phyloP scores from a whole-genome alignment of 2,113 vertebrate genomes.

The Plecotus auritus region DNA sequence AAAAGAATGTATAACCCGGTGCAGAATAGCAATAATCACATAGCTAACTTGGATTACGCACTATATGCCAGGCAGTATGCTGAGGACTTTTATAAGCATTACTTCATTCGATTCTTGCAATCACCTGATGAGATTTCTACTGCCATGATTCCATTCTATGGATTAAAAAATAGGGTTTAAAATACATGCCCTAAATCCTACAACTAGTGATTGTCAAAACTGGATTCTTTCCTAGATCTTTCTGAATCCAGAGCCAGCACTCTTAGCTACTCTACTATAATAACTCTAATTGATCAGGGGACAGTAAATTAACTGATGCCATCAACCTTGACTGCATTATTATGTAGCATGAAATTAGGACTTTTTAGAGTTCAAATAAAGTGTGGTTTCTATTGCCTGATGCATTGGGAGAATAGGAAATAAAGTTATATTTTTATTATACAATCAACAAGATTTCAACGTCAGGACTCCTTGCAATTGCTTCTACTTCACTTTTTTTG shows the following conservation, averaged over 20 bases:
- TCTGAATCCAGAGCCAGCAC: background rate
- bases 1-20: background rate
- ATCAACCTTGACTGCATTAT: background rate
- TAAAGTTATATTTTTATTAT: background rate
- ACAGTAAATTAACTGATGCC: background rate
- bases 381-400: background rate
- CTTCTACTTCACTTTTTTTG: background rate
- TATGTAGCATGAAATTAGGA: background rate
- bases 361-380: slow-evolving; percentile 49
- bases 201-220: background rate
- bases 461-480: background rate
- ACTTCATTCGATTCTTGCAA: background rate
- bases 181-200: background rate
- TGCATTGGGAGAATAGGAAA: background rate
- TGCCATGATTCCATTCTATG: background rate
- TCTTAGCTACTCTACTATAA: background rate
- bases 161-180: background rate
- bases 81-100: background rate
- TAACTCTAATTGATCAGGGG: background rate
- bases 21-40: background rate
- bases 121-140: background rate
- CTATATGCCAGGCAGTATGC: background rate
- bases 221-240: background rate
- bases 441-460: background rate
- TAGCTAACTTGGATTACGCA: background rate